These are phyloP conservation scores for Podarcis muralis DNA, from an alignment of 2,113 vertebrate genomes.

Conservation along the genomic window DNA sequence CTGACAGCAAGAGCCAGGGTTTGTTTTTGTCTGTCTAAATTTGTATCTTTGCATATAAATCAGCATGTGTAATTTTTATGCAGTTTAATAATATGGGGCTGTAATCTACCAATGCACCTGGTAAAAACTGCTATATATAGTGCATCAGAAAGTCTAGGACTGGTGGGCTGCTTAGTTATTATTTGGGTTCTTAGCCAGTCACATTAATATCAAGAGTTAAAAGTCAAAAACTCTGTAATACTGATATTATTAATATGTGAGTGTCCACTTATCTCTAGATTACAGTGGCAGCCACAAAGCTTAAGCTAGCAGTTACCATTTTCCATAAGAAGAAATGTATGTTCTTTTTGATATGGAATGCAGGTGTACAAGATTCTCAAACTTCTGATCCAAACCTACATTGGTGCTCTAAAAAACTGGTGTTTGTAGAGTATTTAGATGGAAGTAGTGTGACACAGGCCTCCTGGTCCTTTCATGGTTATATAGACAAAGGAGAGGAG, in stretches of 20 bases:
- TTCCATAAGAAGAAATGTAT: background rate
- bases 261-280: background rate
- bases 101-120: no score
- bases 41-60: no score
- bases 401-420: background rate
- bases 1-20: no score
- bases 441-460: background rate
- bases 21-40: no score
- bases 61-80: no score
- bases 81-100: no score
- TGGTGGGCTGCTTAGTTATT: background rate
- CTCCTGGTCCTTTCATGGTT: background rate
- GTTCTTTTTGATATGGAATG: background rate
- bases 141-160: conserved; percentile 54
- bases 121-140: conserved; percentile 9
- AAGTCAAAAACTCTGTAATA: background rate
- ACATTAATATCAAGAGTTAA: background rate
- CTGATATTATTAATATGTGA: background rate
- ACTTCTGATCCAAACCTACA: background rate
- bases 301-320: background rate
- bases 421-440: background rate
- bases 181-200: no score
- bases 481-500: background rate
- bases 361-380: background rate
- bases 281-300: background rate